Base-by-base conservation (phyloP, 2,113 vertebrate genomes). In the Ophiodon elongatus region DNA sequence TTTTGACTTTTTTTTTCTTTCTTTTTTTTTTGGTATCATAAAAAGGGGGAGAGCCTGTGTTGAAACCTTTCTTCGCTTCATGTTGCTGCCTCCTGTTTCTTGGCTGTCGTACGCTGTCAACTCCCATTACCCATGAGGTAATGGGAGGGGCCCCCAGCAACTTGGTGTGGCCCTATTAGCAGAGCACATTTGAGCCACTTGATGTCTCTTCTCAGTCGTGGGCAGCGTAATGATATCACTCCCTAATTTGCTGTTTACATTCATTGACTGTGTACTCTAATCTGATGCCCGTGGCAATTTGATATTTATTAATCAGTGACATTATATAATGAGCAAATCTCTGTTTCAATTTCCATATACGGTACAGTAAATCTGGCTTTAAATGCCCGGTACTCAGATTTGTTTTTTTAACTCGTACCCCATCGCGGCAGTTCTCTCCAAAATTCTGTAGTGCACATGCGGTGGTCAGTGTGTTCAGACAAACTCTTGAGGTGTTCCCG, bases 401-500 rank as follows among this genome's bases (percentile, higher is more conserved):
- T n/a, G 50, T 85, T 87, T 79, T 87, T 88, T 81, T 35, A 78
- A 71, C 70, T 17, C 47, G 72, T 15, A 50, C 29, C n/a, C 52
- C 39, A 31, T 71, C 43, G 78, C 43, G 45, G 15, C 21, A 47
- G 29, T 65, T 33, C 41, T 41, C 11, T 59, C 33, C 33, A 70
- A 47, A 70, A 74, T 66, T 83, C 67, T 67, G 65, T 59, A 74
- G 79, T 57, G 66, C 70, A 81, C 64, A 83, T 33, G 39, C 27
- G 83, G 84, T 86, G 89, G 82, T 84, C 84, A 63, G 82, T 52
- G 39, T 69, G 78, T 84, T 92, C 86, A 83, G 85, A 76, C 54
- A 84, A 90, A 89, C 80, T 93, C 89, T 79, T 73, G 67, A 88
- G 85, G 76, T 89, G 79, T 86, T 91, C 85, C 77, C n/a, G 17